A percentile compares a stretch with the other conserved stretches of the same genome.
Conservation (phyloP, 2,888 invertebrate species). For the Abscondita cerata region DNA sequence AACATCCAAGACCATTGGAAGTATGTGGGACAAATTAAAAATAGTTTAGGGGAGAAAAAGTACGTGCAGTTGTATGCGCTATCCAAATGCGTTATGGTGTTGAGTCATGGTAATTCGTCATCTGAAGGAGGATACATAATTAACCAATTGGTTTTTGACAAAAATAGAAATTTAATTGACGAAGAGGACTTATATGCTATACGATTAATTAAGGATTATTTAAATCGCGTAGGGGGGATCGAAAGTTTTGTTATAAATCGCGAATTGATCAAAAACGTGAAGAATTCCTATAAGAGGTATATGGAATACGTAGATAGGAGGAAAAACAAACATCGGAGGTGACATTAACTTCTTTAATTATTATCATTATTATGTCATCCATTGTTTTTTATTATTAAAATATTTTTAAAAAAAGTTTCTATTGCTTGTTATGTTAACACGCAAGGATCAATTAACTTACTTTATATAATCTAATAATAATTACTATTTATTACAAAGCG, state of each 20-base stretch:
- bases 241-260: conserved; percentile 19
- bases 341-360: no score
- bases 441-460: no score
- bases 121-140: conserved; percentile 12
- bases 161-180: conserved; percentile 5
- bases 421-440: no score
- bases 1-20: conserved; percentile 23
- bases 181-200: conserved; percentile 14
- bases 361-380: no score
- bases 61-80: conserved; percentile 22
- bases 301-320: conserved; percentile 13
- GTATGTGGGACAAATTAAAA: conserved; percentile 16
- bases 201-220: conserved; percentile 19
- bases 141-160: conserved; percentile 9
- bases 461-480: no score
- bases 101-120: conserved; percentile 16
- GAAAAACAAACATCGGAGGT: conserved; percentile 11
- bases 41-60: conserved; percentile 17
- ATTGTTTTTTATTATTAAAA: no score
- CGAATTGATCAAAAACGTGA: conserved; percentile 20
- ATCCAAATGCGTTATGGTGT: conserved; percentile 21
- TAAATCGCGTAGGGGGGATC: conserved; percentile 17
- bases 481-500: no score
- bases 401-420: no score
- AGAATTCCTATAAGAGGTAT: conserved; percentile 23